Evolutionary conservation across 1,140 invertebrate genomes (phyloP), one percentile per base, ranked within the genome.

Genomic region (Conus ventricosus): DNA sequence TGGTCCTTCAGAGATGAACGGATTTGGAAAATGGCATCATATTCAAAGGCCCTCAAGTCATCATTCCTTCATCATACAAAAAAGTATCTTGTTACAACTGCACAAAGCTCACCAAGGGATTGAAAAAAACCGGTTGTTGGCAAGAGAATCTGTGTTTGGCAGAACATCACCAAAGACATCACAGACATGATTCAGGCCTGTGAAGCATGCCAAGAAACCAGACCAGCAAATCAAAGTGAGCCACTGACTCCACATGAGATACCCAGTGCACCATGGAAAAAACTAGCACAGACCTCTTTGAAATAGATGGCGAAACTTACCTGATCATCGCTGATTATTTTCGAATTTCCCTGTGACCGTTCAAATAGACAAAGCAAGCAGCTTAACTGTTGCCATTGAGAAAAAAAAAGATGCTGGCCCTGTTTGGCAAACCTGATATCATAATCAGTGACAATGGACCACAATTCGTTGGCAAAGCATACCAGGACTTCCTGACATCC

Each of bases 81-180:
- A 54, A 1, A 87, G 88, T 3, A 87, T 89, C 10, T 57, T 89
- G 25, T 7, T 84, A 2, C 20, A 78, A 10, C 25, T 91, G 13
- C 90, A 91, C 39, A 39, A 86, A 15, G 23, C 20, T 60, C 90
- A 90, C 80, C 81, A 87, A 67, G 90, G 90, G 27, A 88, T 86
- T 71, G 85, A 88, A 82, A 89, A 87, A 63, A 81, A 11, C 27
- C 27, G 53, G 60, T 17, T 63, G 20, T 55, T 78, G 7, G 87
- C 87, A 17, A 57, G 53, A 20, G 60, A 88, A 23, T 53, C 25
- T 60, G 71, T 89, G 11, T 91, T 55, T 91, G 88, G 88, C 67
- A 7, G 20, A 55, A 84, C n/a, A 88, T 91, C 7, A 89, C 67
- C 54, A 60, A 54, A 23, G 67, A 85, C 51, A 88, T 90, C 27